These are phyloP conservation scores for Ursus arctos DNA, from an alignment of 2,113 vertebrate species.

Conservation along the genomic window DNA sequence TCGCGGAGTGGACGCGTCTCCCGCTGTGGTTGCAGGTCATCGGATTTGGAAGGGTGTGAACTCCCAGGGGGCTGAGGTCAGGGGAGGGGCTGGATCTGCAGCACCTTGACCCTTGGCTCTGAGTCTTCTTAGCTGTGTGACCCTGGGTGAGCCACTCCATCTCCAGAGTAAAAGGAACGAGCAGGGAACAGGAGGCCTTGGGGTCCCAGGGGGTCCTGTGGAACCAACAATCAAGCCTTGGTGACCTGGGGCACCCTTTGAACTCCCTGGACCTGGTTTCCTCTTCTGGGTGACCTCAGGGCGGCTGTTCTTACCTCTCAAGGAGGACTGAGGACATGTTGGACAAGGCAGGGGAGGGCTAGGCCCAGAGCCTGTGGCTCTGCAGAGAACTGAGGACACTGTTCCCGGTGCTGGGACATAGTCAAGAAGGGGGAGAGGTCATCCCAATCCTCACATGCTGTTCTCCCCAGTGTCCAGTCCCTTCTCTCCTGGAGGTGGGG, in stretches of 20 bases:
- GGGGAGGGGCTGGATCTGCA: background rate
- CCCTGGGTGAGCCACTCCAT: rapidly evolving
- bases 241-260: background rate
- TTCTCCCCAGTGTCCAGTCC: too few relatives aligned
- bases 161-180: background rate
- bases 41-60: background rate
- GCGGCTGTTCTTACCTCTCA: background rate
- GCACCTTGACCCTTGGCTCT: too few relatives aligned
- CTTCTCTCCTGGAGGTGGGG: background rate
- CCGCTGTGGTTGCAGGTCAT: background rate
- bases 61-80: background rate
- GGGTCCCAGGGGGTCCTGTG: rapidly evolving
- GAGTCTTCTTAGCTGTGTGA: rapidly evolving
- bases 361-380: background rate
- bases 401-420: background rate
- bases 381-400: background rate
- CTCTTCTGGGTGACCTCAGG: background rate
- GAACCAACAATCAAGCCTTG: too few relatives aligned
- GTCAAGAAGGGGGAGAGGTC: background rate
- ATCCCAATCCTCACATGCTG: background rate
- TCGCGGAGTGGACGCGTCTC: rapidly evolving
- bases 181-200: background rate
- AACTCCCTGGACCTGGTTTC: background rate
- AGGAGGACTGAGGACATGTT: background rate
- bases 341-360: background rate